These are phyloP conservation scores for Poeciliopsis retropinna DNA, from an alignment of 2,113 vertebrate species.

Conservation along the genomic window DNA sequence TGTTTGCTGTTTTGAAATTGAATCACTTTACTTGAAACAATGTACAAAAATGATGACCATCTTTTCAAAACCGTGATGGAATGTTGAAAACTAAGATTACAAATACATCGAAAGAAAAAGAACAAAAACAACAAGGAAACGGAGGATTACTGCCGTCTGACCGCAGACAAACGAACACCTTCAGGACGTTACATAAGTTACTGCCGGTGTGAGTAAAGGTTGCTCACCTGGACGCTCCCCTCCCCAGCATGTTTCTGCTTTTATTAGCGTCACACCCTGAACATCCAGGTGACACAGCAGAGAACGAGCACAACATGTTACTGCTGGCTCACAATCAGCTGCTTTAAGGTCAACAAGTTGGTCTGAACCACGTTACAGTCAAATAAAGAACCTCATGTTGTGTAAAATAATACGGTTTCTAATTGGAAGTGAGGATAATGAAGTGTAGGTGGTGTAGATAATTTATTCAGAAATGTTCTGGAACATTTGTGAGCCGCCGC, in stretches of 20 bases:
- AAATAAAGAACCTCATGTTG: not conserved
- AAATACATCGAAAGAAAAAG: too few relatives aligned
- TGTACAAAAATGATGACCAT: too few relatives aligned
- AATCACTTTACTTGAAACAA: too few relatives aligned
- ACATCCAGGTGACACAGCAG: conserved; percentile 1
- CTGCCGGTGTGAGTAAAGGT: conserved; percentile 52
- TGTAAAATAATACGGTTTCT: not conserved
- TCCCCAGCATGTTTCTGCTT: conserved; percentile 21
- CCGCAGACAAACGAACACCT: not conserved
- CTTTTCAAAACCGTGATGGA: too few relatives aligned
- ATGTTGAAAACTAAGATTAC: too few relatives aligned
- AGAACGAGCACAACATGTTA: too few relatives aligned
- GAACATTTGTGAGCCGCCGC: too few relatives aligned
- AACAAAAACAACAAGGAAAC: too few relatives aligned
- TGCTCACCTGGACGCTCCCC: conserved; percentile 49
- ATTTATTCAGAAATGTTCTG: not conserved
- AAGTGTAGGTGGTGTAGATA: too few relatives aligned
- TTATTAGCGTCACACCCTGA: conserved; percentile 44
- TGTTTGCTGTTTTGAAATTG: too few relatives aligned
- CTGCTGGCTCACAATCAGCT: not conserved
- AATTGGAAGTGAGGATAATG: too few relatives aligned
- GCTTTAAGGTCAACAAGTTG: not conserved
- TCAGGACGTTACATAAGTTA: conserved; percentile 14
- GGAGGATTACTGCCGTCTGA: too few relatives aligned
- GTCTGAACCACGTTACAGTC: not conserved